Evolutionary conservation across 2,113 vertebrate species (phyloP), one percentile per base, ranked within the genome.

Genomic region (Aspidoscelis tigris): DNA sequence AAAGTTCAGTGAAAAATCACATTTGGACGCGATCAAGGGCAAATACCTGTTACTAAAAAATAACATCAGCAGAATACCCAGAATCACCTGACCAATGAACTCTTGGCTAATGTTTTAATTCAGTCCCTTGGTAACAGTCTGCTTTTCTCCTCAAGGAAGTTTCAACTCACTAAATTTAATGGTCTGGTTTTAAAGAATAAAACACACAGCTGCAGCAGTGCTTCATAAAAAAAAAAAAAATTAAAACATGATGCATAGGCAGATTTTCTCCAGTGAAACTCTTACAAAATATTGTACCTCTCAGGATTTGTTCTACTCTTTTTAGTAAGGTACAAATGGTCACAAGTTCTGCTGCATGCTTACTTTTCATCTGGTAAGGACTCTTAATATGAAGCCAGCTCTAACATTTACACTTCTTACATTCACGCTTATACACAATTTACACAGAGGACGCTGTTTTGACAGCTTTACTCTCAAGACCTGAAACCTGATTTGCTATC

Each of bases 261-360:
- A 89, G 88, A 89, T 91, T 83, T 83, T 92, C 81, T 89, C 90
- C 92, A 92, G 89, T 94, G 91, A 91, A 92, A 80, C 86, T 87
- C 71, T 92, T 93, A 93, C 78, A 89, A 95, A 94, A 93, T 92
- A 92, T 73, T 88, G 93, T 96, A 96, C 95, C 95, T 93, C 89
- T 88, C 10, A 88, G 94, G 95, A 91, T 94, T 94, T 95, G 81
- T 93, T 94, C 92, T 91, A 93, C 93, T 91, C 93, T 93, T 90
- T 91, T 90, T 90, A 87, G 22, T 86, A 93, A 95, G 95, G 95
- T 95, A 95, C 94, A 91, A 58, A 7, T 77, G 85, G 89, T 93
- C 93, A 93, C 93, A 94, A 94, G 92, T 93, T 94, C 88, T 89
- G 95, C 91, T 90, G 91, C 95, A 93, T 94, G 94, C 94, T 93